Conservation (phyloP, 2,113 vertebrate species). For the Psilopogon haemacephalus region DNA sequence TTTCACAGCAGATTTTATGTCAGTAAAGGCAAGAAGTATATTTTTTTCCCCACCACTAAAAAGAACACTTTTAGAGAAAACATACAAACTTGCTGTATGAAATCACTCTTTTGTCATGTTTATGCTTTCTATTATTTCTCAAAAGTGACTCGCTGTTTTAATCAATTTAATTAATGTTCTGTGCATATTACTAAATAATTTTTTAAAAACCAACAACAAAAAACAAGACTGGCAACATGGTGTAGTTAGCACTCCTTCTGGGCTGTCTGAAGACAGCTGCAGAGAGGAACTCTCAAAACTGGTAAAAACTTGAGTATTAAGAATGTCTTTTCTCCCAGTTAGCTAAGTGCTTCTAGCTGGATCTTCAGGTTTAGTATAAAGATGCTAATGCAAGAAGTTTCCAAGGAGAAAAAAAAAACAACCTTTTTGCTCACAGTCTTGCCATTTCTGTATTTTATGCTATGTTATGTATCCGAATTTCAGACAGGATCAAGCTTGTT, state of each 20-base stretch:
- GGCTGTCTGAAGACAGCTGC: not conserved
- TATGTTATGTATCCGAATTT: not conserved
- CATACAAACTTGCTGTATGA: not conserved
- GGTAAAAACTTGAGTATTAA: not conserved
- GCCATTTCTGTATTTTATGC: not conserved
- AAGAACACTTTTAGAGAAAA: not conserved
- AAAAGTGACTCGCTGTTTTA: not conserved
- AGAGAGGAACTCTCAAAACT: not conserved
- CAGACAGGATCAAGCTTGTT: not conserved
- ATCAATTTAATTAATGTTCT: not conserved
- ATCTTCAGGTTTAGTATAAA: not conserved
- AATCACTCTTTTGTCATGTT: not conserved
- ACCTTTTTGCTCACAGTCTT: not conserved
- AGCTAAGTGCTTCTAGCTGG: not conserved
- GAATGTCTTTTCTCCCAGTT: not conserved
- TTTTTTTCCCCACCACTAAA: not conserved
- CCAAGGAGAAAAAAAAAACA: not conserved
- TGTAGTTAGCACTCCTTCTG: not conserved
- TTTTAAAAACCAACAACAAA: no score
- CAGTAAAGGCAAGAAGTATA: not conserved
- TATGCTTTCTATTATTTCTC: not conserved
- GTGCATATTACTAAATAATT: not conserved
- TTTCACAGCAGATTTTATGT: slow-evolving; percentile 9
- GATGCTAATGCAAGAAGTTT: not conserved
- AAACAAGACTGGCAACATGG: no score